Conservation (phyloP, 2,888 invertebrate genomes). For the Epicampocera succincta region DNA sequence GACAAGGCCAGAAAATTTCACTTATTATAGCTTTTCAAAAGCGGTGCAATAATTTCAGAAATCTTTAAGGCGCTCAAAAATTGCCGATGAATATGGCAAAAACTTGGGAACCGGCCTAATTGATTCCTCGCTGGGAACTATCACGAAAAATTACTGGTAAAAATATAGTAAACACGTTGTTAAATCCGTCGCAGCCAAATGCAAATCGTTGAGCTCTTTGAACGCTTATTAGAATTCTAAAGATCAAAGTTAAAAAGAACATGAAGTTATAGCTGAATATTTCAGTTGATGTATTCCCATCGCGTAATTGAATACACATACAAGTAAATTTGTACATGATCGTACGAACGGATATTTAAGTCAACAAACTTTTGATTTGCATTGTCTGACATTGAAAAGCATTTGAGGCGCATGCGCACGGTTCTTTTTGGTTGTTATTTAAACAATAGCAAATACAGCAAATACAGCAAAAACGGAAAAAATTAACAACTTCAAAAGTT, state of each 20-base stretch:
- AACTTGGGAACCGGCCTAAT: too few relatives aligned
- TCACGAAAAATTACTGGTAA: too few relatives aligned
- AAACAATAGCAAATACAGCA: conserved; percentile 3
- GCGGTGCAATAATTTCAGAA: too few relatives aligned
- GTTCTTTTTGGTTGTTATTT: conserved; percentile 32
- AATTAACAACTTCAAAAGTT: conserved; percentile 41
- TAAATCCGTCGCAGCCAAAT: background rate
- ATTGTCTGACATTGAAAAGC: conserved; percentile 66
- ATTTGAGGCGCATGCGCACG: conserved; percentile 55
- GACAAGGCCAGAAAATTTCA: too few relatives aligned
- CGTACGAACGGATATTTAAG: conserved; percentile 2
- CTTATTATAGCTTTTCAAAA: too few relatives aligned
- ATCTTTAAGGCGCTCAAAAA: too few relatives aligned
- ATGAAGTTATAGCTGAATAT: background rate
- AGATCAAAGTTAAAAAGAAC: conserved; percentile 38
- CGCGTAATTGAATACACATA: conserved; percentile 14
- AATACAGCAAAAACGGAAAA: conserved; percentile 14
- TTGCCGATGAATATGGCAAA: too few relatives aligned
- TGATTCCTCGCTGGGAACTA: too few relatives aligned
- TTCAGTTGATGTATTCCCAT: conserved; percentile 1
- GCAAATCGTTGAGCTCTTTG: background rate
- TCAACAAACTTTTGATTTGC: conserved; percentile 67
- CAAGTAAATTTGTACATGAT: background rate
- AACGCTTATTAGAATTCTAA: background rate
- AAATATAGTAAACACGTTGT: too few relatives aligned